Evolutionary conservation across 1,140 invertebrate species (phyloP), one percentile per base, ranked within the genome.

Genomic region (Eupristina koningsbergeri): DNA sequence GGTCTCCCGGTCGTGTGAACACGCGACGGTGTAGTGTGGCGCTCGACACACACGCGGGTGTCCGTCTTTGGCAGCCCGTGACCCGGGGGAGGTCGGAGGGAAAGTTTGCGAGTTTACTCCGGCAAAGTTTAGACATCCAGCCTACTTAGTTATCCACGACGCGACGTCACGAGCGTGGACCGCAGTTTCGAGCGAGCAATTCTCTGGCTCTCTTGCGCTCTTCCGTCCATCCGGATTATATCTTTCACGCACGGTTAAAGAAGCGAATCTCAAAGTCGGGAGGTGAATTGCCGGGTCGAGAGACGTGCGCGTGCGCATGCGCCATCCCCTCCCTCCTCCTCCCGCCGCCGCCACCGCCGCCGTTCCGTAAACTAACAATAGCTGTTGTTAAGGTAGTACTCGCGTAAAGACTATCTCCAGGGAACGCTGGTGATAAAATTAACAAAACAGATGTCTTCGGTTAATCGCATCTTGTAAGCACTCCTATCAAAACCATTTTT

Each of bases 51-150:
- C n/a, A 47, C 36, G 9, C 7, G 22, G 3, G 2, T 71, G 77
- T 71, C 31, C 47, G 67, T 80, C 78, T 71, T 58, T 50, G 41
- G 1, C n/a, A 36, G 1, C 9, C 19, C 8, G 47, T 36, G 31
- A 47, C 50, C 74, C 47, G 50, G 31, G 36, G 26, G 2, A 31
- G 36, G 0, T n/a, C 50, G 29, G 36, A 39, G 26, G 41, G 26
- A 71, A 80, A 80, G 64, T 80, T 80, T 71, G 78, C 45, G 47
- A 80, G 78, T 80, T 80, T 80, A 67, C 78, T 80, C 61, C 19
- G 67, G n/a, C n/a, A n/a, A 45, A 80, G 64, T 80, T 80, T 53
- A 22, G 67, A 31, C 19, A 19, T 64, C 19, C 45, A 71, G 78
- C 67, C 64, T 71, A 80, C 45, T 53, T 80, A 80, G 78, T 53